Evolutionary conservation across 2,888 invertebrate species (phyloP).

Genomic region (Lottia scabra): DNA sequence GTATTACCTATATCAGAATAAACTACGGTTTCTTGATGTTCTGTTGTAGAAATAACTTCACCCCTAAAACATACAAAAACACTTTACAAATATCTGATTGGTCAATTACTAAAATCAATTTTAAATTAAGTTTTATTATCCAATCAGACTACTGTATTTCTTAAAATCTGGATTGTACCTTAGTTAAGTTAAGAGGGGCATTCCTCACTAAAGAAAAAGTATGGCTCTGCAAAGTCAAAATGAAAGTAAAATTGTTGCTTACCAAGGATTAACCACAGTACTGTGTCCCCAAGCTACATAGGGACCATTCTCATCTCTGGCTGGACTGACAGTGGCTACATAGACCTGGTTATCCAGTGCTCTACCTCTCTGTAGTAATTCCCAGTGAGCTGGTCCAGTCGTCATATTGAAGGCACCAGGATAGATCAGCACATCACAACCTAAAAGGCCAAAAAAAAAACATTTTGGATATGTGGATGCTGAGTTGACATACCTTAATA

Average conservation of each 20-base stretch:
- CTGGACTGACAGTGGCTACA: constrained; percentile 87
- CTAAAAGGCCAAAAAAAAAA: constrained; percentile 68
- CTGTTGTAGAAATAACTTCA: constrained; percentile 78
- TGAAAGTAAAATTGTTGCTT: background rate
- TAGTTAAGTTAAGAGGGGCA: no score
- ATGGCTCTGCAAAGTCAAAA: no score
- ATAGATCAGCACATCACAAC: constrained; percentile 88
- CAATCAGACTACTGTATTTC: no score
- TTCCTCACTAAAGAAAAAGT: no score
- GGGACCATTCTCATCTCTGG: constrained; percentile 78
- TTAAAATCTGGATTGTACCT: no score
- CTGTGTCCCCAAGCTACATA: constrained; percentile 94
- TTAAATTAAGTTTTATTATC: no score
- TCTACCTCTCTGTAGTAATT: constrained; percentile 82
- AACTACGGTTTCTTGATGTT: constrained; percentile 79
- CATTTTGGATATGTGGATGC: no score
- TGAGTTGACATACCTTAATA: no score
- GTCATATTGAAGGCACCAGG: constrained; percentile 97
- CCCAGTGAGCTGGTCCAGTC: constrained; percentile 95
- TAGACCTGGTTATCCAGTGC: constrained; percentile 91
- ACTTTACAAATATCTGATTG: no score
- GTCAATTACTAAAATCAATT: no score
- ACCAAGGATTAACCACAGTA: constrained; percentile 84
- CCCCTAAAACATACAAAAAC: constrained; percentile 71
- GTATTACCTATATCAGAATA: constrained; percentile 81